Percentiles rank a stretch among this genome's conserved stretches.
Conservation (phyloP, 2,888 invertebrate genomes). For the Eubasilissa splendida region DNA sequence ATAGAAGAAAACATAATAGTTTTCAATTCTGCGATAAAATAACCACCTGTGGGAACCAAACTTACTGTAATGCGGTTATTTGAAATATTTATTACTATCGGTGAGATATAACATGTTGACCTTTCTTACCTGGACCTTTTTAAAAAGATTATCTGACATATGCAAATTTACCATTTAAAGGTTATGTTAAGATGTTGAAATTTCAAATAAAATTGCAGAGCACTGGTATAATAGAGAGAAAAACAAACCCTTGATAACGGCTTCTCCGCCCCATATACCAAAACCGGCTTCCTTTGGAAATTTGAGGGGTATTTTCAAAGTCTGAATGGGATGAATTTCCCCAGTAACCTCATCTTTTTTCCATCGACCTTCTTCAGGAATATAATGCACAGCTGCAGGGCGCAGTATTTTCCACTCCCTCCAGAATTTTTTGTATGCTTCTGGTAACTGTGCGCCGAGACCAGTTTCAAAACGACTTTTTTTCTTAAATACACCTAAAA, state of each 20-base stretch:
- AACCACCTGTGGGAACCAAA: no score
- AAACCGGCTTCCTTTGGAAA: conserved; percentile 85
- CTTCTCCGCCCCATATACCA: conserved; percentile 98
- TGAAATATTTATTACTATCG: no score
- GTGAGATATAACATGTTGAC: no score
- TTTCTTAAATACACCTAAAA: conserved; percentile 34
- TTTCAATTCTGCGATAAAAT: no score
- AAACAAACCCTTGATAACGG: conserved; percentile 81
- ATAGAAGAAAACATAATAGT: no score
- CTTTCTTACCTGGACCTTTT: no score
- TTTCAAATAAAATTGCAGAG: not conserved
- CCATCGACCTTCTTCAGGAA: conserved; percentile 83
- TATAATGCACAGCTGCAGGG: conserved; percentile 78
- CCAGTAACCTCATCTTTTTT: conserved; percentile 82
- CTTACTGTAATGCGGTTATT: no score
- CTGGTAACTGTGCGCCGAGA: conserved; percentile 80
- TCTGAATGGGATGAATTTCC: conserved; percentile 81
- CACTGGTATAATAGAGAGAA: not conserved
- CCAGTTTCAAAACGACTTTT: conserved; percentile 77
- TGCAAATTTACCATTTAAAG: not conserved
- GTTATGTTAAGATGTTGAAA: conserved; percentile 15
- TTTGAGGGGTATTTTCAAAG: conserved; percentile 82
- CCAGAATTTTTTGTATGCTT: conserved; percentile 89
- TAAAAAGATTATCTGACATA: not conserved
- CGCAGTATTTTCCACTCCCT: conserved; percentile 84